These are phyloP conservation scores for Andrena flavipes DNA, from an alignment of 2,888 invertebrate genomes.

Conservation along the genomic window DNA sequence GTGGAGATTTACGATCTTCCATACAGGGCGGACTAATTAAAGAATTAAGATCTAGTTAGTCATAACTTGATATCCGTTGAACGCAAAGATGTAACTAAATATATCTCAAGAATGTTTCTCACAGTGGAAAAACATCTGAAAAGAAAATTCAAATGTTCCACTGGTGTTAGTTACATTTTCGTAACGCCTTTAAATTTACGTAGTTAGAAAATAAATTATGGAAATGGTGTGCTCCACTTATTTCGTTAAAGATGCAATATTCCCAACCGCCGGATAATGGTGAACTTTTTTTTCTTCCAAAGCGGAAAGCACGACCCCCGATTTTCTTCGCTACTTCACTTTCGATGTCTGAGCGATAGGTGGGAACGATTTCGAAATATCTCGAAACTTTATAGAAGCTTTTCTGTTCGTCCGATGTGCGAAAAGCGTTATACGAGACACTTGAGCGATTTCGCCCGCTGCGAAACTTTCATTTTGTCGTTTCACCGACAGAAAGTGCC, in stretches of 20 bases:
- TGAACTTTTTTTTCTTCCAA: slow-evolving; percentile 22
- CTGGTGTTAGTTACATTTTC: too few relatives aligned
- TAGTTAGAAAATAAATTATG: background rate
- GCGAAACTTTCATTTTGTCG: slow-evolving; percentile 75
- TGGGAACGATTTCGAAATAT: slow-evolving; percentile 77
- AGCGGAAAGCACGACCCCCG: slow-evolving; percentile 22
- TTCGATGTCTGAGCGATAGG: slow-evolving; percentile 44
- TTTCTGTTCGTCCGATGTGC: slow-evolving; percentile 74
- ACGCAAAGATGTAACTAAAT: too few relatives aligned
- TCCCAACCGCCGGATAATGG: background rate
- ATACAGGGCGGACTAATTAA: too few relatives aligned
- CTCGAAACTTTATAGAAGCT: slow-evolving; percentile 79
- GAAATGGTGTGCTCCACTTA: background rate
- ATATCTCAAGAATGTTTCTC: too few relatives aligned
- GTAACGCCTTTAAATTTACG: background rate
- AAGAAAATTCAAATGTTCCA: too few relatives aligned
- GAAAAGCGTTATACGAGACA: slow-evolving; percentile 76
- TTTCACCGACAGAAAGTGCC: slow-evolving; percentile 37
- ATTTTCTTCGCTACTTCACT: slow-evolving; percentile 40
- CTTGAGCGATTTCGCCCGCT: slow-evolving; percentile 76
- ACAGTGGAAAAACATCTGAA: too few relatives aligned
- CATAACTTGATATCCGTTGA: too few relatives aligned
- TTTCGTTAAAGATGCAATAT: slow-evolving; percentile 9
- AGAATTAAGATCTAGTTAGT: too few relatives aligned
- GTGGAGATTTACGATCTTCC: too few relatives aligned